Percentiles rank a stretch among this genome's conserved stretches.
Evolutionary conservation across 2,797 vertebrate genomes (phyloP).

Genomic region (Sebastes diaconus): DNA sequence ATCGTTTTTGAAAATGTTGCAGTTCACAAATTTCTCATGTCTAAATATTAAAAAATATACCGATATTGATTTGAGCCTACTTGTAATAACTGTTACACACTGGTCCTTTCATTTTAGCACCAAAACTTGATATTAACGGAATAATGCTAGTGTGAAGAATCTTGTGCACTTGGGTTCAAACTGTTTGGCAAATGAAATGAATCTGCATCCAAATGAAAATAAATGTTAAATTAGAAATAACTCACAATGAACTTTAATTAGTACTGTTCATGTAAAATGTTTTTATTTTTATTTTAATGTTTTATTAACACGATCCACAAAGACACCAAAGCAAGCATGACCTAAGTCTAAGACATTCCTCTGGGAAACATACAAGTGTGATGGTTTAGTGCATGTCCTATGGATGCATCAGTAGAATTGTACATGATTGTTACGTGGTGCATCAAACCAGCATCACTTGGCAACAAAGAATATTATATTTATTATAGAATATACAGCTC

Average conservation of each 20-base stretch:
- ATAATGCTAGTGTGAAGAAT: neutral
- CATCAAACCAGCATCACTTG: neutral
- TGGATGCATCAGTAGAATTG: neutral
- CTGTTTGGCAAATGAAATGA: neutral
- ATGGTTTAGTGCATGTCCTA: neutral
- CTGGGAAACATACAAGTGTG: neutral
- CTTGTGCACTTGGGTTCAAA: neutral
- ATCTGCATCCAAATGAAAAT: neutral
- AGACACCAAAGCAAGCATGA: too few species aligned
- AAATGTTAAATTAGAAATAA: neutral
- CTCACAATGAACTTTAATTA: neutral
- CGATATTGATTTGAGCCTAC: too few species aligned
- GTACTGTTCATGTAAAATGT: neutral
- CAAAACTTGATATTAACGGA: neutral
- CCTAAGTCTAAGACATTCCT: neutral
- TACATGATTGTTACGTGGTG: neutral
- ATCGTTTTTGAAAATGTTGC: too few species aligned
- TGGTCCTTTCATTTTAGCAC: neutral
- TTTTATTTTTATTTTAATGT: too few species aligned
- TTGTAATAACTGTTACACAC: too few species aligned
- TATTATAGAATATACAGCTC: too few species aligned
- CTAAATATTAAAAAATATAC: too few species aligned
- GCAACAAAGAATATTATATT: neutral
- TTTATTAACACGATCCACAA: neutral
- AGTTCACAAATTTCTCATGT: neutral